Evolutionary conservation across 2,888 invertebrate species (phyloP).

Genomic region (Alloscopus bannaensis): DNA sequence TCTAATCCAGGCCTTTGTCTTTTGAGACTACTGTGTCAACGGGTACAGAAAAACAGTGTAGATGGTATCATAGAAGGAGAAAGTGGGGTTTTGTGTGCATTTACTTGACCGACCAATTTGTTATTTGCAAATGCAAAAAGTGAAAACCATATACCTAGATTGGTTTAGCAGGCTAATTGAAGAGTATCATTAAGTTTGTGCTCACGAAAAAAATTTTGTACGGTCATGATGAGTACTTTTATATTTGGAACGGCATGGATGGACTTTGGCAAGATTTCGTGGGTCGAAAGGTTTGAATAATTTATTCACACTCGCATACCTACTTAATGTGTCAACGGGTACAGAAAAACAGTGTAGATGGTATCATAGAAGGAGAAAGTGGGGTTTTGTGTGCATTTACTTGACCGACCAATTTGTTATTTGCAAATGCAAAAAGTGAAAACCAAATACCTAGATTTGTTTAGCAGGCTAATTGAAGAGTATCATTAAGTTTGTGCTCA

Average conservation of each 20-base stretch:
- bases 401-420: too few relatives aligned
- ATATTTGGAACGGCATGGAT: conserved; percentile 54
- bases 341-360: neutral
- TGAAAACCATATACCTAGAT: too few relatives aligned
- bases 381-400: neutral
- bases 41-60: neutral
- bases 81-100: neutral
- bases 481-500: too few relatives aligned
- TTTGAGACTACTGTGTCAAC: neutral
- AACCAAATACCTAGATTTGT: too few relatives aligned
- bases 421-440: conserved; percentile 3
- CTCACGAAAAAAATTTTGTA: too few relatives aligned
- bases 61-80: neutral
- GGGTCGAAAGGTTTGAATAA: conserved; percentile 49
- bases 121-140: neutral
- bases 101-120: too few relatives aligned
- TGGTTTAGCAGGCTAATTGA: too few relatives aligned
- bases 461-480: too few relatives aligned
- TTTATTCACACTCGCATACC: too few relatives aligned
- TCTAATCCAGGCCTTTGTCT: conserved; percentile 10
- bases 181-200: too few relatives aligned
- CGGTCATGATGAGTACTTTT: conserved; percentile 38
- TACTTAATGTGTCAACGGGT: too few relatives aligned
- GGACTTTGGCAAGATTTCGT: conserved; percentile 58
- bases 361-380: neutral